Percentiles rank a stretch among this genome's conserved stretches.
Evolutionary conservation across 2,113 vertebrate genomes (phyloP).

Genomic region (Python bivittatus): DNA sequence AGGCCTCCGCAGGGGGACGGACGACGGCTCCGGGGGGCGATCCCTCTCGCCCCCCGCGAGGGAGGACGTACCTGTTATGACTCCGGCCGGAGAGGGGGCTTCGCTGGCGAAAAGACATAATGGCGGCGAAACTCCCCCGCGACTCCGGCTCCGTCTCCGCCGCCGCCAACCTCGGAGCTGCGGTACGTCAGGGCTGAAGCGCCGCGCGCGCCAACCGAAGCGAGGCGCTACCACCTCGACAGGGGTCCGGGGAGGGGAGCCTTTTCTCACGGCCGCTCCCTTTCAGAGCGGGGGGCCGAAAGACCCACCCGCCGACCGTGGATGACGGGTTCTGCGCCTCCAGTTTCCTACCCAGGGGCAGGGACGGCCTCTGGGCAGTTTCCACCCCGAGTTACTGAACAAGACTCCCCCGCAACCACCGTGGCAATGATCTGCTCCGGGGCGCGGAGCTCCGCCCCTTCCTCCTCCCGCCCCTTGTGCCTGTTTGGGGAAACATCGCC

Average conservation of each 20-base stretch:
- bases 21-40: neutral
- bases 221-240: neutral
- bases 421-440: neutral
- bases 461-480: neutral
- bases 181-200: neutral
- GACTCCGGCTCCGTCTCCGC: conserved; percentile 8
- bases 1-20: neutral
- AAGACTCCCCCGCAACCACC: fast-evolving
- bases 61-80: neutral
- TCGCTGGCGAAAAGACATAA: conserved; percentile 14
- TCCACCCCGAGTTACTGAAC: fast-evolving
- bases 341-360: too few species aligned
- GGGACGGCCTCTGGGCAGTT: neutral
- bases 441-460: too few species aligned
- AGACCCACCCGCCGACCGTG: fast-evolving
- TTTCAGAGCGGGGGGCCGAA: neutral
- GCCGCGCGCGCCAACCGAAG: neutral
- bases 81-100: neutral
- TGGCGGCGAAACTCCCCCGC: neutral
- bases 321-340: too few species aligned
- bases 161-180: neutral
- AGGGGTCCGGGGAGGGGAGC: neutral
- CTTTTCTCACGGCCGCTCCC: neutral
- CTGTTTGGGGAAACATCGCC: neutral
- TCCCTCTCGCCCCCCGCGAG: too few species aligned